Percentiles rank a stretch among this genome's conserved stretches.
Conservation (phyloP, 37 sponge, comb jelly and placozoan species). For the Oopsacas minuta region DNA sequence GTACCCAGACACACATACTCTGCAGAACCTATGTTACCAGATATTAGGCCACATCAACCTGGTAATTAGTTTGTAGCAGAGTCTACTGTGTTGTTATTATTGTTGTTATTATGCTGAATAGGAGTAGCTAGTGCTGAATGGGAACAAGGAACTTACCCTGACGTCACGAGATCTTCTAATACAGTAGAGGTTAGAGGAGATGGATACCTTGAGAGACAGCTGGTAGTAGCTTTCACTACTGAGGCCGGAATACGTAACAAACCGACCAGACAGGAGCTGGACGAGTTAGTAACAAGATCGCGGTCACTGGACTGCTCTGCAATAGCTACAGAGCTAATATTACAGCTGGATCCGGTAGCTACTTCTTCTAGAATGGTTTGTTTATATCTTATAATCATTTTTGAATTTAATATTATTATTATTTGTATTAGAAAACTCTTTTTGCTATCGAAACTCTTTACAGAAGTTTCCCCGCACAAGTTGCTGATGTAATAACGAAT, state of each 20-base stretch:
- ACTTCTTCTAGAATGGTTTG: neutral
- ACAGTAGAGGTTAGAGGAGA: neutral
- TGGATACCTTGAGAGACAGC: neutral
- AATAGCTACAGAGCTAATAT: neutral
- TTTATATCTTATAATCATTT: neutral
- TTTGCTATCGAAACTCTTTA: neutral
- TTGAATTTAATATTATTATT: neutral
- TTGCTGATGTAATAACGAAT: neutral
- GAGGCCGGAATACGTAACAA: neutral
- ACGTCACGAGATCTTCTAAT: no score
- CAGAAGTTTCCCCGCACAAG: neutral
- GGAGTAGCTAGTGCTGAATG: no score
- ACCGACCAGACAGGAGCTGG: neutral
- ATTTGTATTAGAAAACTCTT: neutral
- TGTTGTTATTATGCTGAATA: no score
- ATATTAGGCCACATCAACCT: neutral
- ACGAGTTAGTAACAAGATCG: neutral
- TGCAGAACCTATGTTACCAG: neutral
- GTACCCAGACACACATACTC: neutral
- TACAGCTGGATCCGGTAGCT: neutral
- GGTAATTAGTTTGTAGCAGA: no score
- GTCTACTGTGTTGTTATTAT: no score
- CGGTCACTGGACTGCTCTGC: neutral
- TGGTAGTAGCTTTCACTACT: neutral
- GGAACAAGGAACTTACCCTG: no score